These are phyloP conservation scores for Prenolepis imparis DNA, from an alignment of 2,888 invertebrate genomes.

Conservation along the genomic window DNA sequence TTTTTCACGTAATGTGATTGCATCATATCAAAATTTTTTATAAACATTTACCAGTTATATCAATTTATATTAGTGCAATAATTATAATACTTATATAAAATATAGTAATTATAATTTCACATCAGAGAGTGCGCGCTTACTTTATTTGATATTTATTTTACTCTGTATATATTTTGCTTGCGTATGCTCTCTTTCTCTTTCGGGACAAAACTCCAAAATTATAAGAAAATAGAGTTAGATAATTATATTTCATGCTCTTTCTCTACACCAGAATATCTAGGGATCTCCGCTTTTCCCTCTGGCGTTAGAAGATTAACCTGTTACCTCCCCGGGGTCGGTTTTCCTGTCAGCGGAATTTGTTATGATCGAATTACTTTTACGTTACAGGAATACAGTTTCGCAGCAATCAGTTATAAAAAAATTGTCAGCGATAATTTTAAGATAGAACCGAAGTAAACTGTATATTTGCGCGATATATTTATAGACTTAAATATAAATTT, in stretches of 20 bases:
- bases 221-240: conserved; percentile 12
- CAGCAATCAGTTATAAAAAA: neutral
- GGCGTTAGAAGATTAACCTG: conserved; percentile 13
- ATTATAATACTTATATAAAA: neutral
- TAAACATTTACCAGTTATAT: conserved; percentile 19
- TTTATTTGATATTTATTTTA: conserved; percentile 19
- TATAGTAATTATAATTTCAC: conserved; percentile 8
- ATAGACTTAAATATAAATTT: neutral
- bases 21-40: neutral
- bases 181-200: neutral
- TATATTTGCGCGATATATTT: neutral
- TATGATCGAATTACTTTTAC: neutral
- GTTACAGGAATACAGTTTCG: neutral
- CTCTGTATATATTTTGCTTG: neutral
- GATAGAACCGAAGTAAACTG: neutral
- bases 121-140: neutral
- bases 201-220: neutral
- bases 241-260: neutral
- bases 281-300: neutral
- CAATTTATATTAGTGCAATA: neutral
- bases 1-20: neutral
- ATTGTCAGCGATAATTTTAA: neutral
- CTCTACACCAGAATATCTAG: neutral
- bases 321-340: conserved; percentile 9
- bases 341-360: conserved; percentile 15